Percentiles rank a stretch among this genome's conserved stretches.
Evolutionary conservation across 2,113 vertebrate genomes (phyloP).

Genomic region (Eublepharis macularius): DNA sequence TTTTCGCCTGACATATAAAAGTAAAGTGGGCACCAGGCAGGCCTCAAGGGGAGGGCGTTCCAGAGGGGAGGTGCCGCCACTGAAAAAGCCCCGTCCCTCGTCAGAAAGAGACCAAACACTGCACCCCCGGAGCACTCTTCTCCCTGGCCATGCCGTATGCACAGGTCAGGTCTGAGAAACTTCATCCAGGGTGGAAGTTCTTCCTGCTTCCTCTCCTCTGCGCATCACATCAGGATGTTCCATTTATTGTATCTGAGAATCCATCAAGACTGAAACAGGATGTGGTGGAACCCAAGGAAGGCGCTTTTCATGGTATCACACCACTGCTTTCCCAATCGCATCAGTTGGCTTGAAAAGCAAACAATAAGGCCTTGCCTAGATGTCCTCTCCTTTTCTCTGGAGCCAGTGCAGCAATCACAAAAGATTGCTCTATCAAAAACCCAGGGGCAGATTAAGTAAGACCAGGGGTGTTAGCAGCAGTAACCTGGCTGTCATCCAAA

Average conservation of each 20-base stretch:
- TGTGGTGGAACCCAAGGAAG: conserved; percentile 11
- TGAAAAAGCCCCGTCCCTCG: too few species aligned
- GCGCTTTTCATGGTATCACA: neutral
- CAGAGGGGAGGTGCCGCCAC: too few species aligned
- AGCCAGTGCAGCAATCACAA: neutral
- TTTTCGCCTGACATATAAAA: too few species aligned
- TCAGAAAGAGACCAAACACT: too few species aligned
- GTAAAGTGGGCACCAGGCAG: too few species aligned
- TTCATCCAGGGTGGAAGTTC: conserved; percentile 1
- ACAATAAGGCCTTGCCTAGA: neutral
- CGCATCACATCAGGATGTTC: neutral
- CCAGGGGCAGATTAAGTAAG: conserved; percentile 4
- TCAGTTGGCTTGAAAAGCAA: neutral
- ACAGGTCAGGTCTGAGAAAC: neutral
- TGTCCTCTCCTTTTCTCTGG: neutral
- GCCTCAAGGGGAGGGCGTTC: too few species aligned
- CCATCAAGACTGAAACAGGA: neutral
- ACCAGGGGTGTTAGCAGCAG: conserved; percentile 19
- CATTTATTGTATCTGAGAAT: neutral
- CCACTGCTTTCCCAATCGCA: neutral
- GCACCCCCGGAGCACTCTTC: too few species aligned
- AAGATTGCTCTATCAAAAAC: conserved; percentile 11
- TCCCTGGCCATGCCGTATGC: too few species aligned
- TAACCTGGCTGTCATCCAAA: conserved; percentile 32
- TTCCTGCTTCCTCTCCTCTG: neutral